Base-by-base conservation (phyloP, 2,797 vertebrate genomes). In the Rachycentron canadum region DNA sequence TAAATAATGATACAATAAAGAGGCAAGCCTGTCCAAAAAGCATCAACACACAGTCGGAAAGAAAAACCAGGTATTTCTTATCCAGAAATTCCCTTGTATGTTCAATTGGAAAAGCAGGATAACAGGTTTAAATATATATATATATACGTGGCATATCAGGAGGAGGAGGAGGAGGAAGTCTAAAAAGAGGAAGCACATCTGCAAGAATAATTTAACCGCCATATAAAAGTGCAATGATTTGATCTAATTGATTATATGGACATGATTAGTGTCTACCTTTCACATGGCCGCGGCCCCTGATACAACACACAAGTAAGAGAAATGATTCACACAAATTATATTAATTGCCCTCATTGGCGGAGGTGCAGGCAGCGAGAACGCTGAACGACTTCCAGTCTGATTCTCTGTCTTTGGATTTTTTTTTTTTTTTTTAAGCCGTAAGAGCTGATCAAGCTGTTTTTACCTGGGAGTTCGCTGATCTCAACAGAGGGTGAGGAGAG, bases 171-270 rank as follows among this genome's bases (percentile, higher is more conserved):
- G 9, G 49, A 55, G 7, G 53, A 32, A 32, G 32, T 7, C 28
- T 59, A 10, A 36, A 52, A 0, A 8, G 59, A 52, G 63, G 38
- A 55, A 43, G 2, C 16, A 9, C 28, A 43, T 67, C 28, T 16
- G 41, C 26, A 43, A 34, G 43, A 69, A 43, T 49, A 17, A 49
- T 32, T 57, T 34, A 41, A 43, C 45, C 19, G 23, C 21, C 13
- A 68, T 45, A 28, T 50, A 61, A 69, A 73, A 72, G 30, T 60
- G n/a, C 59, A 66, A 57, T 25, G 3, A 56, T 65, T 60, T 40
- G 5, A 66, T 58, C 56, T 74, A 77, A 82, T 73, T 70, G 59
- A 83, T 87, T 49, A 49, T 59, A 59, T 61, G 86, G 65, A 81
- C 78, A 52, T 60, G 17, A 76, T 86, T 76, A 82, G 10, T 19